These are phyloP conservation scores for Sarcophilus harrisii DNA, from an alignment of 2,797 vertebrate genomes.

Conservation along the genomic window DNA sequence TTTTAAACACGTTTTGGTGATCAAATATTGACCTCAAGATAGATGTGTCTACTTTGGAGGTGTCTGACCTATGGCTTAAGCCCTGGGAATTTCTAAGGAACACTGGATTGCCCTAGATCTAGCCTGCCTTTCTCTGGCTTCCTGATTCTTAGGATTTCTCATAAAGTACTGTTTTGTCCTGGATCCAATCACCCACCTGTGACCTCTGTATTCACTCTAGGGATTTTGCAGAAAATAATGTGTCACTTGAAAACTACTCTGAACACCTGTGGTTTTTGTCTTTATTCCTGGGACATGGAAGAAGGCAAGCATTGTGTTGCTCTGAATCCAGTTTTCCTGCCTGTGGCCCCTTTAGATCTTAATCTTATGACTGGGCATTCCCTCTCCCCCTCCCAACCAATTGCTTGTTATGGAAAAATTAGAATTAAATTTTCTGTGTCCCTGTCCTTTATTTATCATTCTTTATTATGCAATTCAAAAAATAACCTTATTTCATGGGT, in stretches of 20 bases:
- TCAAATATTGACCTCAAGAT: background rate
- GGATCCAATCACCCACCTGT: background rate
- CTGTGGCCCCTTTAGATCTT: background rate
- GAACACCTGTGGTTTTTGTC: background rate
- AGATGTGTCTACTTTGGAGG: background rate
- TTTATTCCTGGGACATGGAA: background rate
- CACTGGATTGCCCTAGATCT: background rate
- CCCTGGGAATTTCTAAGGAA: background rate
- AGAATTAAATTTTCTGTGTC: background rate
- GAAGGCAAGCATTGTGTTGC: background rate
- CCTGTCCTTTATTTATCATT: background rate
- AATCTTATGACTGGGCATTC: background rate
- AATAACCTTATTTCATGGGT: background rate
- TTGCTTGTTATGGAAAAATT: background rate
- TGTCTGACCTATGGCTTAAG: background rate
- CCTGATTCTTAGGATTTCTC: background rate
- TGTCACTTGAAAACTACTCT: background rate
- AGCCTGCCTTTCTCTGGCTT: background rate
- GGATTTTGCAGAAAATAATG: background rate
- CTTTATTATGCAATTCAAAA: background rate
- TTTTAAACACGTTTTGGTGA: background rate
- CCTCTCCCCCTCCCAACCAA: background rate
- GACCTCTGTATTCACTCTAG: background rate
- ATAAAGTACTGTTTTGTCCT: background rate
- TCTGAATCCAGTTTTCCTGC: background rate